Evolutionary conservation across 2,113 vertebrate genomes (phyloP), one percentile per base, ranked within the genome.

Genomic region (Odocoileus hemionus): DNA sequence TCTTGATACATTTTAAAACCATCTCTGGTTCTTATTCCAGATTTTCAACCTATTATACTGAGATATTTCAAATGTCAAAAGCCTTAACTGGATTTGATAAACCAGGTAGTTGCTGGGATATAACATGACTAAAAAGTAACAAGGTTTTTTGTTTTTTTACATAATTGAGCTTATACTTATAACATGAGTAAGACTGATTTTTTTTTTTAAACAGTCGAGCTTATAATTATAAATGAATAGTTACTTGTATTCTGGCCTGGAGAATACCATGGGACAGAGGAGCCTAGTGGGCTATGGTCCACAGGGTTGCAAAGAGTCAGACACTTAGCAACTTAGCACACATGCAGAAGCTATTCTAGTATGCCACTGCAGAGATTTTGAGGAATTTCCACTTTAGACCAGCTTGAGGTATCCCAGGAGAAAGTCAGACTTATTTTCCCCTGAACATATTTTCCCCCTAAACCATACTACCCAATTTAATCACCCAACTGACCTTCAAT

Each of bases 31-130:
- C n/a, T 96, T 94, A 86, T 3, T 89, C 23, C n/a, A 88, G 60
- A 84, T 89, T 90, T 97, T 88, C 50, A 94, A 85, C 13, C 91
- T 85, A 80, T 25, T 50, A 90, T 64, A 90, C 1, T 67, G 80
- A 86, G 47, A 88, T 85, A 88, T 36, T 8, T 88, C 39, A 95
- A 92, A 95, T 83, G 80, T 33, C 52, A 84, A 96, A 96, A 91
- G 14, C 6, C 30, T 96, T 82, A 12, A 64, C 15, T 85, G 33
- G 43, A 90, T 60, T 82, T 92, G 60, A 64, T 76, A 91, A 92
- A 87, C 79, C 70, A 90, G 47, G 50, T 52, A 84, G 9, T 9
- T 94, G 45, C 10, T 60, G 94, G 33, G 11, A 85, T 64, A 13
- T 58, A 54, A 85, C 30, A 86, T 33, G 4, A 28, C 78, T 95